Evolutionary conservation across 2,113 vertebrate species (phyloP).

Genomic region (Orthonyx spaldingii): DNA sequence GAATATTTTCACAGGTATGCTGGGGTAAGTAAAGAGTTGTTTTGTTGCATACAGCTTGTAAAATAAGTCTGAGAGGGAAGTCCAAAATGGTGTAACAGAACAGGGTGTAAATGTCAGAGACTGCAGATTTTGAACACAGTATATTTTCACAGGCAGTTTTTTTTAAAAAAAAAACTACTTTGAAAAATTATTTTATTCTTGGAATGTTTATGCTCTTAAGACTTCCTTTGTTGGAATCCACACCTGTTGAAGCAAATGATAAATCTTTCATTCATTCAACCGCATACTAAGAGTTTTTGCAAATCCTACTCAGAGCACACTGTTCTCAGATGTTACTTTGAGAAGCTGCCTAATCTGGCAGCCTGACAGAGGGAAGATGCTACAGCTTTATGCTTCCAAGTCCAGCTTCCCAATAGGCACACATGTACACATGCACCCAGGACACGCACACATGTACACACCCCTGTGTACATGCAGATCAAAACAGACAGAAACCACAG

Average conservation of each 20-base stretch:
- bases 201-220: neutral
- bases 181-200: neutral
- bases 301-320: neutral
- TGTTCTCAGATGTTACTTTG: neutral
- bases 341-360: neutral
- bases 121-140: neutral
- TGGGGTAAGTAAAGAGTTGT: neutral
- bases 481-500: neutral
- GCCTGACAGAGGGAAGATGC: neutral
- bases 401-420: neutral
- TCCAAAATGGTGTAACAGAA: neutral
- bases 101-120: neutral
- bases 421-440: neutral
- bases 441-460: neutral
- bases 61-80: neutral
- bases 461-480: neutral
- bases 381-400: neutral
- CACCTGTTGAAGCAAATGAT: neutral
- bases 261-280: neutral
- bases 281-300: neutral
- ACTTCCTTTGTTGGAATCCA: neutral
- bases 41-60: neutral
- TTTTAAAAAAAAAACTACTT: neutral
- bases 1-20: neutral
- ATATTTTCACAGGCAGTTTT: neutral